Base-by-base conservation (phyloP, 2,113 vertebrate genomes). In the Peromyscus polionotus region DNA sequence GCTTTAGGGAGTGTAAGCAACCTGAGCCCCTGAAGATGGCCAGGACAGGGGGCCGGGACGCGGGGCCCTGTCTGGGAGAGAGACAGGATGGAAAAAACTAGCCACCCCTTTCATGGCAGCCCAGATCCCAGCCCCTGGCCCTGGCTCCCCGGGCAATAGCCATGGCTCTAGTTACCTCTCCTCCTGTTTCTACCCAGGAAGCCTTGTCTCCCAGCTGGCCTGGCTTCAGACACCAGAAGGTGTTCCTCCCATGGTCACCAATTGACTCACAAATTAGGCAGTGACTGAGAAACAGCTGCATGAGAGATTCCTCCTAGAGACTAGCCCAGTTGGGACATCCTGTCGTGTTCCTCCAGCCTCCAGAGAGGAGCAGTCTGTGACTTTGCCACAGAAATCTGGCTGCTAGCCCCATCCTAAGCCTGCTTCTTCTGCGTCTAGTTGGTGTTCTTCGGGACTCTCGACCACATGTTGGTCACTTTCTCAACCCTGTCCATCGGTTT, bases 51-150 rank as follows among this genome's bases (percentile, higher is more conserved):
- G 9, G 10, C n/a, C n/a, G 33, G 7, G 33, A 93, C 3, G 61
- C n/a, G 20, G 24, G 6, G 11, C 2, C 19, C 45, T 22, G 26
- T 42, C 26, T 61, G 39, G 54, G 54, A 94, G 63, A 88, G 59
- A 63, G 48, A 65, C 75, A 90, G n/a, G 24, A 93, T 88, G 48
- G 28, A 57, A 39, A 39, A 96, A 93, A 95, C 20, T 88, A 91
- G 63, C 8, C n/a, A 70, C 0, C 1, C 33, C 70, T 17, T 65
- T n/a, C 48, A 31, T 84, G 75, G 10, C 54, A 79, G 3, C 39
- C 39, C 57, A 67, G 75, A 59, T 75, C 31, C 57, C 76, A 88
- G 16, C 19, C 19, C 10, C 57, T 39, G 57, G 4, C 28, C 17
- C 54, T 79, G 28, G 36, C n/a, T 72, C 19, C 16, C 73, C 61